phyloP scores from a whole-genome alignment of 2,113 vertebrate genomes.

The Pituophis catenifer region DNA sequence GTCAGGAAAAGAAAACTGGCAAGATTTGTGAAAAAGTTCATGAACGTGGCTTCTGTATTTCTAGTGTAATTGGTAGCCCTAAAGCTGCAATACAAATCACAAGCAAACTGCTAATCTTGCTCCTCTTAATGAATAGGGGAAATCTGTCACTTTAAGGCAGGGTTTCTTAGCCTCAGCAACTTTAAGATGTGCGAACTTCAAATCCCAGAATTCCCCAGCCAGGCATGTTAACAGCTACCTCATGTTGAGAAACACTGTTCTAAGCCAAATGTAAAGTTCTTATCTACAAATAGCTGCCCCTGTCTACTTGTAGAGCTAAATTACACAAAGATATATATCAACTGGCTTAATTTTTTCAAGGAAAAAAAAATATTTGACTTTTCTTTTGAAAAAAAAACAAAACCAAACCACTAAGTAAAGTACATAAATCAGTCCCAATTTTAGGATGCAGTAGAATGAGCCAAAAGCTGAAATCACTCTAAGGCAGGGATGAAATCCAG shows the following conservation, averaged over 20 bases:
- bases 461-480: background rate
- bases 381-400: slow-evolving; percentile 15
- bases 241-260: background rate
- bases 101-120: background rate
- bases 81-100: background rate
- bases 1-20: background rate
- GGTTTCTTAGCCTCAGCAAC: background rate
- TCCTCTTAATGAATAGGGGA: background rate
- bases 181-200: background rate
- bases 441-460: accelerated
- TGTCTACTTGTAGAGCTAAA: background rate
- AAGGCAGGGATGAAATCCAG: no score
- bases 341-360: slow-evolving; percentile 19
- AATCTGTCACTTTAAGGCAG: background rate
- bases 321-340: background rate
- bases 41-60: background rate
- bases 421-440: background rate
- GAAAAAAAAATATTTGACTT: slow-evolving; percentile 6
- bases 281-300: background rate
- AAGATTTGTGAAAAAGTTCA: background rate
- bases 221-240: background rate
- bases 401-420: no score
- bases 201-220: background rate
- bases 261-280: background rate
- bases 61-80: background rate